Evolutionary conservation across 2,113 vertebrate genomes (phyloP).

Genomic region (Trachemys scripta): DNA sequence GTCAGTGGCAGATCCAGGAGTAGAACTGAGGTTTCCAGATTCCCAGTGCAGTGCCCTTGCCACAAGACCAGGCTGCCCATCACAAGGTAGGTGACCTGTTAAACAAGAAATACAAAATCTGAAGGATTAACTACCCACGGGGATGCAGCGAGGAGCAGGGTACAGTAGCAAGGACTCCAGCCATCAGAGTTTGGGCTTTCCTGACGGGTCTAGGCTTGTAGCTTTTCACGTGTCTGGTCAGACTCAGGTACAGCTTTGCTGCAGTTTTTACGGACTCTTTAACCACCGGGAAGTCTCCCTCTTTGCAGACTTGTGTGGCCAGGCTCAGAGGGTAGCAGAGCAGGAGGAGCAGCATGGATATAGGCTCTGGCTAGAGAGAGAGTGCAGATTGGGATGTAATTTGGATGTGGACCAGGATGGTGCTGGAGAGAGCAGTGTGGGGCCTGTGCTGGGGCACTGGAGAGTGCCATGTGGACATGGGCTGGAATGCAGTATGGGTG

Average conservation of each 20-base stretch:
- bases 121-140: not conserved
- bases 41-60: not conserved
- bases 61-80: not conserved
- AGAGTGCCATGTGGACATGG: not conserved
- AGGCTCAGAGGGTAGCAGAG: not conserved
- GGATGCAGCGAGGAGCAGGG: not conserved
- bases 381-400: not conserved
- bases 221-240: not conserved
- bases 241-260: not conserved
- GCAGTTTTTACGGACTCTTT: not conserved
- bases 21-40: not conserved
- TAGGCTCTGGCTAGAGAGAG: not conserved
- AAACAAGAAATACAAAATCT: not conserved
- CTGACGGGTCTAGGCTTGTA: not conserved
- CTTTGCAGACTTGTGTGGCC: fast-evolving
- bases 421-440: not conserved
- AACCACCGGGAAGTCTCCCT: not conserved
- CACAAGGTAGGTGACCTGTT: fast-evolving
- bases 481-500: not conserved
- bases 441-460: not conserved
- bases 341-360: not conserved
- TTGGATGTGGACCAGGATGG: not conserved
- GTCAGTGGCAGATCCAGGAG: not conserved
- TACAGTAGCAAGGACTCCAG: not conserved
- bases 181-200: not conserved